Evolutionary conservation across 2,113 vertebrate genomes (phyloP).

Genomic region (Stegostoma tigrinum): DNA sequence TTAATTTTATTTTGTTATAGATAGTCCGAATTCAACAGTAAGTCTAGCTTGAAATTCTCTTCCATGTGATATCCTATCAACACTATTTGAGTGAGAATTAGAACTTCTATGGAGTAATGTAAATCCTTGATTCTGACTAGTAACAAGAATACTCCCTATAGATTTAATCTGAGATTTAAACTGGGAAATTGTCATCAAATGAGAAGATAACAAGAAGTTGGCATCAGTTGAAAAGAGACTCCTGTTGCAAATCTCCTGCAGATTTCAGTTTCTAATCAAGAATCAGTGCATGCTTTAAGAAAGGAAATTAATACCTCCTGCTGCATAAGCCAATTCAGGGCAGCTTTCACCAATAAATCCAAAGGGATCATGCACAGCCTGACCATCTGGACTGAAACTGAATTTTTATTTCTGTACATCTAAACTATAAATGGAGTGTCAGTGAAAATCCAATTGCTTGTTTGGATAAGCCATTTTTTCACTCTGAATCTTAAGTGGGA

Average conservation of each 20-base stretch:
- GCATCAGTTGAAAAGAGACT: neutral
- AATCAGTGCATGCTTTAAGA: neutral
- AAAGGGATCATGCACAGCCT: neutral
- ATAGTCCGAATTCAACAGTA: neutral
- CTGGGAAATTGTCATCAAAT: neutral
- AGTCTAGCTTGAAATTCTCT: neutral
- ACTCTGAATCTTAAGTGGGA: neutral
- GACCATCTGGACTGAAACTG: neutral
- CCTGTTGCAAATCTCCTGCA: slow-evolving; percentile 2
- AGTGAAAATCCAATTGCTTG: slow-evolving; percentile 1
- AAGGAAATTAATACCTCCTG: neutral
- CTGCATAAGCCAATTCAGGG: neutral
- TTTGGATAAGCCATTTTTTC: neutral
- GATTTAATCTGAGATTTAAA: neutral
- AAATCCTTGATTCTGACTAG: neutral
- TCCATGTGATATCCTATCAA: neutral
- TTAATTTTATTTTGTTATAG: neutral
- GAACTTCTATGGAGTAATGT: neutral
- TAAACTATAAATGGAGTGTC: neutral
- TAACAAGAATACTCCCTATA: neutral
- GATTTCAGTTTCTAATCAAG: neutral
- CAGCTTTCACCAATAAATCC: slow-evolving; percentile 16
- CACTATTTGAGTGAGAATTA: neutral
- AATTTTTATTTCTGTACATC: neutral
- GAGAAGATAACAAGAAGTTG: neutral